Conservation (phyloP, 2,797 vertebrate genomes). For the Synaphobranchus kaupii region DNA sequence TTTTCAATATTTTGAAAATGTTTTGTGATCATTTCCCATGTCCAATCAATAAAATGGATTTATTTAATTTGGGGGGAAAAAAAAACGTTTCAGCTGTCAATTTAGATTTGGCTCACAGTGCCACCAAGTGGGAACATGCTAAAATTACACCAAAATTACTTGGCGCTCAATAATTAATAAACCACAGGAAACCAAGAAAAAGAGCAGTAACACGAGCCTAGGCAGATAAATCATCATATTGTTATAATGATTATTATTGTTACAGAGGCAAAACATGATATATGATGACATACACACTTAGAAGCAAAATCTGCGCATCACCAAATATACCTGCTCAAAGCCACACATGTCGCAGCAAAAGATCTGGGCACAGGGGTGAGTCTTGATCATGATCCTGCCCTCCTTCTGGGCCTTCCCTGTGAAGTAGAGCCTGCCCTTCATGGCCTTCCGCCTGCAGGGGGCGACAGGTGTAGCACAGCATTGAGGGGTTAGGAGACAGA, state of each 20-base stretch:
- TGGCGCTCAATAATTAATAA: constrained; percentile 13
- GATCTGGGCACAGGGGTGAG: constrained; percentile 87
- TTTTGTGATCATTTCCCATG: background rate
- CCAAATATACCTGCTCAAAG: constrained; percentile 83
- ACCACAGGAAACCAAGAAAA: background rate
- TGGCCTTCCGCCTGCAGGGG: constrained; percentile 85
- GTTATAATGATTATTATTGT: background rate
- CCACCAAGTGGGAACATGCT: constrained; percentile 67
- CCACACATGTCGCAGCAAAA: constrained; percentile 89
- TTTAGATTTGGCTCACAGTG: constrained; percentile 62
- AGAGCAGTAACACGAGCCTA: background rate
- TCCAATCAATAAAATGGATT: background rate
- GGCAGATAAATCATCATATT: background rate
- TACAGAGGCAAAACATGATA: background rate
- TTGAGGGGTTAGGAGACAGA: background rate
- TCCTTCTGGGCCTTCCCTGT: constrained; percentile 89
- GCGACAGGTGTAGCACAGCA: constrained; percentile 3
- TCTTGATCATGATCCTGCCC: constrained; percentile 91
- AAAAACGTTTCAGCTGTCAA: background rate
- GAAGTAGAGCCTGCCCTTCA: constrained; percentile 94
- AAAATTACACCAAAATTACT: constrained; percentile 45
- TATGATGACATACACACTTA: background rate
- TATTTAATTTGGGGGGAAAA: background rate
- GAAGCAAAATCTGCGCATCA: background rate
- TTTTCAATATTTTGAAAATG: background rate